These are phyloP conservation scores for Parazoanthus swiftii DNA, from an alignment of 92 coral and sea anemone species.

Conservation along the genomic window DNA sequence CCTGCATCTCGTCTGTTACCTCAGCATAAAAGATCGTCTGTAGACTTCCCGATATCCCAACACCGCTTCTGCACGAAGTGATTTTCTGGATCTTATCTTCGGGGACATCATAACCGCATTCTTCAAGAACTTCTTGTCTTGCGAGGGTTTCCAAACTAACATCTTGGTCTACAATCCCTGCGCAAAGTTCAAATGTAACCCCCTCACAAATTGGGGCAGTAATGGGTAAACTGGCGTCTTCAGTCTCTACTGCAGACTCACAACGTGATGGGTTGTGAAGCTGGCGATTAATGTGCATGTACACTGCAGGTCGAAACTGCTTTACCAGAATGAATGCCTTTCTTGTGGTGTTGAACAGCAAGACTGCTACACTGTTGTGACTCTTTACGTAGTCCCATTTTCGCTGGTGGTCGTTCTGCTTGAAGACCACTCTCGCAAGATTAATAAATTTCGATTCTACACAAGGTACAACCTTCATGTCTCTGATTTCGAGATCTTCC, in stretches of 20 bases:
- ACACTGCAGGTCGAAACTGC: conserved; percentile 86
- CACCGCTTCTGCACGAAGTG: conserved; percentile 69
- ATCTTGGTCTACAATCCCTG: conserved; percentile 93
- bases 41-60: conserved; percentile 80
- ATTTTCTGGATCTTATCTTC: conserved; percentile 74
- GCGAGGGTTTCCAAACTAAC: conserved; percentile 64
- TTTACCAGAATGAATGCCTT: conserved; percentile 87
- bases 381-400: conserved; percentile 78
- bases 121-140: conserved; percentile 93
- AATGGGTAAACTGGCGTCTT: conserved; percentile 63
- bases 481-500: conserved; percentile 65
- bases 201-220: conserved; percentile 73
- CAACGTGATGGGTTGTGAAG: conserved; percentile 48
- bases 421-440: conserved; percentile 86
- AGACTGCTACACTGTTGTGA: conserved; percentile 71
- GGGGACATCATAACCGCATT: conserved; percentile 97
- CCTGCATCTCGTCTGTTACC: conserved; percentile 86
- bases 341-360: conserved; percentile 89
- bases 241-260: conserved; percentile 49
- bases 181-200: conserved; percentile 95
- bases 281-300: conserved; percentile 84
- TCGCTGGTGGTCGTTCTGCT: conserved; percentile 75
- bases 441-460: conserved; percentile 76
- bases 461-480: conserved; percentile 90
- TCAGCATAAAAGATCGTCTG: conserved; percentile 87